Evolutionary conservation across 2,797 vertebrate species (phyloP).

Genomic region (Limnodromus scolopaceus): DNA sequence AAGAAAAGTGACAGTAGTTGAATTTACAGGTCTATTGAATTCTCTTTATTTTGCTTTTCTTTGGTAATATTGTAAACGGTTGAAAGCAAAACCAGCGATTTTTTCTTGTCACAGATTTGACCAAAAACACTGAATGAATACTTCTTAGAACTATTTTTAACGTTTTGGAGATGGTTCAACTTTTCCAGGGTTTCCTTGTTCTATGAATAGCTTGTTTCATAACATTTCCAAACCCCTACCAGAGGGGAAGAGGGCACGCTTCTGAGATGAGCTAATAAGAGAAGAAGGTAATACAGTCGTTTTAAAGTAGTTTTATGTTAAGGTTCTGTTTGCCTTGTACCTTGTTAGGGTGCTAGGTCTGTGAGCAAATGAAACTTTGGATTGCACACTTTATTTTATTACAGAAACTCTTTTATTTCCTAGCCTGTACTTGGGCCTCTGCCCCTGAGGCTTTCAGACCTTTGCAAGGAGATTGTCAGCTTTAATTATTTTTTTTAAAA

Average conservation of each 20-base stretch:
- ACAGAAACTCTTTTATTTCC: not conserved
- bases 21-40: not conserved
- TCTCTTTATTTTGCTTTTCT: not conserved
- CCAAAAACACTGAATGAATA: not conserved
- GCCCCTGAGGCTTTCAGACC: not conserved
- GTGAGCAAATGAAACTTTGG: not conserved
- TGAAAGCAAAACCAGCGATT: not conserved
- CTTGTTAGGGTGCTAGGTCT: not conserved
- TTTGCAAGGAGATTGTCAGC: not conserved
- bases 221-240: not conserved
- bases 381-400: not conserved
- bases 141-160: not conserved
- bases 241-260: fast-evolving
- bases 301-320: not conserved
- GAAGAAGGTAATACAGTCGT: not conserved
- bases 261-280: not conserved
- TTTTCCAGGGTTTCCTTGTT: not conserved
- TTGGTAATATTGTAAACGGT: not conserved
- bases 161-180: not conserved
- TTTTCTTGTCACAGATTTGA: not conserved
- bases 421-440: not conserved
- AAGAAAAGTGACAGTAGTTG: not conserved
- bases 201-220: not conserved
- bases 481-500: not conserved
- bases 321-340: not conserved